A percentile compares a stretch with the other conserved stretches of the same genome.
Evolutionary conservation across 1,140 invertebrate genomes (phyloP).

Genomic region (Diabrotica virgifera): DNA sequence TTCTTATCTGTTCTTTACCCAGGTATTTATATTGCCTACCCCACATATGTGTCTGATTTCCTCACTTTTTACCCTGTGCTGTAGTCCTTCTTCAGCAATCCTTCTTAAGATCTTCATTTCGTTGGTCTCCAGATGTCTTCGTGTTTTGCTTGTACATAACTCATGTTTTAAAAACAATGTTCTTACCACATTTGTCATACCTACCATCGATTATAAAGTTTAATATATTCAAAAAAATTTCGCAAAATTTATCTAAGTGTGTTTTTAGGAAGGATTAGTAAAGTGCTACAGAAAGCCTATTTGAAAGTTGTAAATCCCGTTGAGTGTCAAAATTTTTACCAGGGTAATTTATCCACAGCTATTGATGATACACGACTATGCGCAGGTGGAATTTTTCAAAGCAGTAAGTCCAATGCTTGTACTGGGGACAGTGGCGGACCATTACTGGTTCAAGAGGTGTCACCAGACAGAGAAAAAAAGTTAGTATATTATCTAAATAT

Average conservation of each 20-base stretch:
- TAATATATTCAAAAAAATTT: too few relatives aligned
- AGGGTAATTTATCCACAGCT: not conserved
- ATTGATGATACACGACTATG: not conserved
- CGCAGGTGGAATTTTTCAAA: not conserved
- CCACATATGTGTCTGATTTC: too few relatives aligned
- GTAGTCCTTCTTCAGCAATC: too few relatives aligned
- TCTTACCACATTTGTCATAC: too few relatives aligned
- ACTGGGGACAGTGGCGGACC: not conserved
- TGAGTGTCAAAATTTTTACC: not conserved
- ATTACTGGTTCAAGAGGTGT: not conserved
- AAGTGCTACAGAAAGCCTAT: not conserved
- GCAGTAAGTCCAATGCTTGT: not conserved
- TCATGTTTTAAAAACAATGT: too few relatives aligned
- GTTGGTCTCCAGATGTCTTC: too few relatives aligned
- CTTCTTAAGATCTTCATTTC: too few relatives aligned
- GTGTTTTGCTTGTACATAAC: too few relatives aligned
- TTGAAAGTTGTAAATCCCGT: not conserved
- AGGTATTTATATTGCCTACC: too few relatives aligned
- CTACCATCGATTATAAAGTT: too few relatives aligned
- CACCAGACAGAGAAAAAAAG: not conserved
- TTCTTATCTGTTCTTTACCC: too few relatives aligned
- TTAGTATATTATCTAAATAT: not conserved
- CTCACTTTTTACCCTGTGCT: too few relatives aligned
- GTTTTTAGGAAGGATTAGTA: not conserved
- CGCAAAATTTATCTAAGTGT: not conserved